Evolutionary conservation across 2,888 invertebrate genomes (phyloP).

Genomic region (Agrilus biguttatus): DNA sequence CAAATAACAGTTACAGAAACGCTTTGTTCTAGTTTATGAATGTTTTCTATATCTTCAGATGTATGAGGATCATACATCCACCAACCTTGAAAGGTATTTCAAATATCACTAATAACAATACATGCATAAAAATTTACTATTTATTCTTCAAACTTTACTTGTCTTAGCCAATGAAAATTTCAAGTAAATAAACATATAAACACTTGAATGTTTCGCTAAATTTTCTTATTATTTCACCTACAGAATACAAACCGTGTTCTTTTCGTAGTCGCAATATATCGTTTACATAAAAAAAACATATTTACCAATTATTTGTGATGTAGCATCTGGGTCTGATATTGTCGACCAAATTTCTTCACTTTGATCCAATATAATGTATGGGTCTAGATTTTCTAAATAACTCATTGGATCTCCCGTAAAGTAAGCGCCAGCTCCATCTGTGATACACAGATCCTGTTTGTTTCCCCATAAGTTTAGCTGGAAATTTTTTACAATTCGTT

Average conservation of each 20-base stretch:
- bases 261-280: no score
- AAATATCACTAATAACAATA: slow-evolving; percentile 1
- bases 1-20: slow-evolving; percentile 49
- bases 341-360: slow-evolving; percentile 40
- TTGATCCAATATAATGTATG: slow-evolving; percentile 48
- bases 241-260: no score
- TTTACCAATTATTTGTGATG: slow-evolving; percentile 12
- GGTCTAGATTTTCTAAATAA: slow-evolving; percentile 38
- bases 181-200: no score
- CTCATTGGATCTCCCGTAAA: slow-evolving; percentile 39
- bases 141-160: no score
- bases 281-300: not conserved
- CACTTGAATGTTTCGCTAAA: no score
- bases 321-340: slow-evolving; percentile 16
- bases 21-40: slow-evolving; percentile 35
- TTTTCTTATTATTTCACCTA: no score
- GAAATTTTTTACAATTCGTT: slow-evolving; percentile 11
- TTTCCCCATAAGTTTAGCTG: slow-evolving; percentile 87
- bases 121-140: no score
- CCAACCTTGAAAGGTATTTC: slow-evolving; percentile 40
- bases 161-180: no score
- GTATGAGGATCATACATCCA: slow-evolving; percentile 59
- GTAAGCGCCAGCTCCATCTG: slow-evolving; percentile 51
- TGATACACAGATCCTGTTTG: slow-evolving; percentile 81
- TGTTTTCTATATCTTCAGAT: slow-evolving; percentile 45